Conservation (phyloP, 1,140 invertebrate genomes). For the Nephila pilipes region DNA sequence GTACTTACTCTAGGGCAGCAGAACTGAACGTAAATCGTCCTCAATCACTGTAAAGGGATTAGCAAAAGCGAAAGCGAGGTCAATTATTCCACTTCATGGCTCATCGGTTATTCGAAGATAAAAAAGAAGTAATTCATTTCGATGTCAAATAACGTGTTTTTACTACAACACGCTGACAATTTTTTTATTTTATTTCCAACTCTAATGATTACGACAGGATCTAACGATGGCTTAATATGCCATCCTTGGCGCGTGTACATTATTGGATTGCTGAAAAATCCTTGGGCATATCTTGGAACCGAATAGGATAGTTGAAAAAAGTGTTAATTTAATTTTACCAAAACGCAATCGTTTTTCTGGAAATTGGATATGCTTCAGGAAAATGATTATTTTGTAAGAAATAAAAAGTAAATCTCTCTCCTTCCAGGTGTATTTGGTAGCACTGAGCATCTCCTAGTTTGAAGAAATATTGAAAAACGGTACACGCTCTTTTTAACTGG, state of each 20-base stretch:
- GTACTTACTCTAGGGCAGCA: conserved; percentile 23
- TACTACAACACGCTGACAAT: background rate
- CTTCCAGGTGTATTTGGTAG: no score
- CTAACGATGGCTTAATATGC: background rate
- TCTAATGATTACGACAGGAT: background rate
- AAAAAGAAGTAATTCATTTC: conserved; percentile 1
- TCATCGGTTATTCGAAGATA: conserved; percentile 37
- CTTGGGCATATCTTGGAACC: background rate
- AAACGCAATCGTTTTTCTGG: background rate
- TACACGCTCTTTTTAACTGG: no score
- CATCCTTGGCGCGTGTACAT: background rate
- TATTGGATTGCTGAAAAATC: background rate
- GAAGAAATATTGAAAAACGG: no score
- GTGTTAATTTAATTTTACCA: conserved; percentile 7
- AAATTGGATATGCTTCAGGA: background rate
- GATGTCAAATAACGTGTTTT: background rate
- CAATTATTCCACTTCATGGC: conserved; percentile 70
- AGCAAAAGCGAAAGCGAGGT: conserved; percentile 37
- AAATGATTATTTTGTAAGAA: background rate
- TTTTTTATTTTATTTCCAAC: background rate
- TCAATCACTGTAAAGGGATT: conserved; percentile 52
- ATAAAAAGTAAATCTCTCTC: no score
- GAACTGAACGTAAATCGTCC: conserved; percentile 38
- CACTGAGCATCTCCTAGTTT: no score
- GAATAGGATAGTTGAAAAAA: background rate